phyloP scores from a whole-genome alignment of 2,797 vertebrate genomes.

The Avahi laniger region DNA sequence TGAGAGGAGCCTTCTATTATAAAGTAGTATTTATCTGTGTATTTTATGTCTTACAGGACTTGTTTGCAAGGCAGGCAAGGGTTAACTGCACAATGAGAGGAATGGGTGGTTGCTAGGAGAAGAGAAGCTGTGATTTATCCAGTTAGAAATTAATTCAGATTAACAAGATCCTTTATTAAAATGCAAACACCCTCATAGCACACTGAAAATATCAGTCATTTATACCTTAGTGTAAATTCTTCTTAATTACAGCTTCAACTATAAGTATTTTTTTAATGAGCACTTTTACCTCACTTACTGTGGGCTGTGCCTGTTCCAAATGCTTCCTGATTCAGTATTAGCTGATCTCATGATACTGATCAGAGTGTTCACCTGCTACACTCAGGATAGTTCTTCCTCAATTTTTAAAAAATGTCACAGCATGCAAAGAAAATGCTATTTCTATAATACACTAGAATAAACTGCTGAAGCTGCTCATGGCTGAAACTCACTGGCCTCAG shows the following conservation, averaged over 20 bases:
- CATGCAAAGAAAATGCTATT: neutral
- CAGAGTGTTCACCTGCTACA: neutral
- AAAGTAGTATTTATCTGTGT: neutral
- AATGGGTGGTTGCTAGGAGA: neutral
- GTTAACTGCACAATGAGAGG: neutral
- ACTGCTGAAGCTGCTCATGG: neutral
- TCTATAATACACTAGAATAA: neutral
- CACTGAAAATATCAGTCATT: slow-evolving; percentile 11
- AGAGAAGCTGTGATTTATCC: slow-evolving; percentile 17
- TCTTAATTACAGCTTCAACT: slow-evolving; percentile 28
- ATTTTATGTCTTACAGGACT: neutral
- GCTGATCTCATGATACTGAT: neutral
- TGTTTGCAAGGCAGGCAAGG: neutral
- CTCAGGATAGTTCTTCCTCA: neutral
- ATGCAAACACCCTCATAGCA: neutral
- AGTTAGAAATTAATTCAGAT: slow-evolving; percentile 37
- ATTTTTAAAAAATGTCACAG: neutral
- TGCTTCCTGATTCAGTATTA: neutral
- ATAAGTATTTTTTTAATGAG: neutral
- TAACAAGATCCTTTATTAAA: neutral
- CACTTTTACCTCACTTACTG: neutral
- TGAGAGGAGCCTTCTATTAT: neutral
- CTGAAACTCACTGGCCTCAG: neutral
- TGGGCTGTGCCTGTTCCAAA: neutral
- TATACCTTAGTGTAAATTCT: neutral